phyloP scores from a whole-genome alignment of 1,140 invertebrate genomes.

The Globodera ellingtonae region DNA sequence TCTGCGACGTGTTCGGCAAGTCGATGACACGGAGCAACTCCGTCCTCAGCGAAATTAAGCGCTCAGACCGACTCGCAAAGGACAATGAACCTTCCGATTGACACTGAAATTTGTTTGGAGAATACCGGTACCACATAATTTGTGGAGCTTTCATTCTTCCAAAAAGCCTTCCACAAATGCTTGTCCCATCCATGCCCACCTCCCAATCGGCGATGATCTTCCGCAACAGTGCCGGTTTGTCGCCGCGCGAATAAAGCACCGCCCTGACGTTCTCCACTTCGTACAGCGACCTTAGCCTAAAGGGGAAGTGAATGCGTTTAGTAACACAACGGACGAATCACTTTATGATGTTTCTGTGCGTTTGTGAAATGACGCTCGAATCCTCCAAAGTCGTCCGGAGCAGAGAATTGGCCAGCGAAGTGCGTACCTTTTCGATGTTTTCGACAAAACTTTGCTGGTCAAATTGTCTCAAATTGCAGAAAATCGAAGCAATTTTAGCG shows the following conservation, averaged over 20 bases:
- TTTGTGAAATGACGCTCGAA: neutral
- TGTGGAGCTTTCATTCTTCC: no score
- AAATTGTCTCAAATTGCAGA: neutral
- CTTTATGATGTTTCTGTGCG: neutral
- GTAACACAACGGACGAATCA: neutral
- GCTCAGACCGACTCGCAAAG: neutral
- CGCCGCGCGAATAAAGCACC: neutral
- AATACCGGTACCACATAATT: no score
- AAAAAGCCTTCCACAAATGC: no score
- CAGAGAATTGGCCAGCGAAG: neutral
- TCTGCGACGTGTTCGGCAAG: neutral
- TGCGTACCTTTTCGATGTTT: neutral
- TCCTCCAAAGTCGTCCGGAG: neutral
- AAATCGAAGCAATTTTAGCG: neutral
- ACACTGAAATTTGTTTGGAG: neutral
- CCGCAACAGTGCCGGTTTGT: neutral
- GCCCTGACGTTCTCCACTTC: neutral
- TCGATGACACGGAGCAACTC: neutral
- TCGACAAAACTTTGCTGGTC: neutral
- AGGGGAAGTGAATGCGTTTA: neutral
- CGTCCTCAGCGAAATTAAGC: neutral
- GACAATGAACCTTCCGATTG: neutral
- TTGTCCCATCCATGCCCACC: neutral
- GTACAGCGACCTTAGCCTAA: neutral
- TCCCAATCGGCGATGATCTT: neutral